A percentile compares a stretch with the other conserved stretches of the same genome.
Conservation (phyloP, 2,888 invertebrate species). For the Cabera pusaria region DNA sequence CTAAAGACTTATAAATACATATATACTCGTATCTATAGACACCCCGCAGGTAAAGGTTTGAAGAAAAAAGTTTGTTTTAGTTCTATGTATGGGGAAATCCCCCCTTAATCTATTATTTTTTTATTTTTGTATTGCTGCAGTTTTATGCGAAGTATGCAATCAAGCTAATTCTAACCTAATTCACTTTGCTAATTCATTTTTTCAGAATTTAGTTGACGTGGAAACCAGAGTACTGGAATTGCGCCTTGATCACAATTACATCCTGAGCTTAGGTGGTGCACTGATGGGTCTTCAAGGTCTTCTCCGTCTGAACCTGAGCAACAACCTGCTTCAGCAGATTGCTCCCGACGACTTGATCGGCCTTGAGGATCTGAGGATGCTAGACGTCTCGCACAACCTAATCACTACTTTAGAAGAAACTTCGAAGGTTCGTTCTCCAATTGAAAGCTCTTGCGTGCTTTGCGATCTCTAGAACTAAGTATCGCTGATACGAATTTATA, state of each 20-base stretch:
- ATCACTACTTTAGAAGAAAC: slow-evolving; percentile 91
- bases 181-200: slow-evolving; percentile 34
- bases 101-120: no score
- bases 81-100: no score
- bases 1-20: no score
- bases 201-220: slow-evolving; percentile 89
- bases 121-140: no score
- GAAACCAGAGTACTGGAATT: slow-evolving; percentile 89
- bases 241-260: slow-evolving; percentile 88
- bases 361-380: slow-evolving; percentile 87
- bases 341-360: slow-evolving; percentile 91
- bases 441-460: slow-evolving; percentile 21
- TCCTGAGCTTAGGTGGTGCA: slow-evolving; percentile 88
- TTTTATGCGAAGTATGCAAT: no score
- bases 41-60: no score
- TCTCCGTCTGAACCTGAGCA: slow-evolving; percentile 88
- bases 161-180: no score
- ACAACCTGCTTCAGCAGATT: slow-evolving; percentile 89
- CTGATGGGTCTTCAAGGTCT: slow-evolving; percentile 89
- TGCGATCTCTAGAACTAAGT: slow-evolving; percentile 29
- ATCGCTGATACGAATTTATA: slow-evolving; percentile 10
- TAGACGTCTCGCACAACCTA: slow-evolving; percentile 91
- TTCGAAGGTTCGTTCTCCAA: slow-evolving; percentile 85
- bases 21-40: no score
- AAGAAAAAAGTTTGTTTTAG: no score